Percentiles rank a stretch among this genome's conserved stretches.
Conservation (phyloP, 2,797 vertebrate genomes). For the Mus minutoides region DNA sequence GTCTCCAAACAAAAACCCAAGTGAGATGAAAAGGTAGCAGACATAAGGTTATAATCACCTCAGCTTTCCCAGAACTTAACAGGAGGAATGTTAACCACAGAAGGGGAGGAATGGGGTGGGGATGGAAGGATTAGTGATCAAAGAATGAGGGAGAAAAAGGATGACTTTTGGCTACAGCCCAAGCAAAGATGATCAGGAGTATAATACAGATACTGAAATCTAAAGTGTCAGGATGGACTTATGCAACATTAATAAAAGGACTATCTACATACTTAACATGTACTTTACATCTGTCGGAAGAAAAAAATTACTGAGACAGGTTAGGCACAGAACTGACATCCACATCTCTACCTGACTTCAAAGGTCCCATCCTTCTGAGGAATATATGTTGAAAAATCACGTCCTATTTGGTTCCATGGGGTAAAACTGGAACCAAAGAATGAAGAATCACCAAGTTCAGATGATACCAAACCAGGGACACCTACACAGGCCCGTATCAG, state of each 20-base stretch:
- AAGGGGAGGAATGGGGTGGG: accelerated
- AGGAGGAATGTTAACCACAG: not conserved
- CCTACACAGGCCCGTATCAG: not conserved
- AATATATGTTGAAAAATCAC: not conserved
- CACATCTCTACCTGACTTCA: not conserved
- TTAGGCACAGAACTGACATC: not conserved
- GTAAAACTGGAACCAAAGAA: not conserved
- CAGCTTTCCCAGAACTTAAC: slow-evolving; percentile 33
- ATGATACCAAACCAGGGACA: not conserved
- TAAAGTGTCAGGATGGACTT: not conserved
- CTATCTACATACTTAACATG: not conserved
- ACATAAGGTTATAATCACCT: not conserved
- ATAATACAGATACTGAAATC: not conserved
- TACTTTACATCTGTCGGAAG: not conserved
- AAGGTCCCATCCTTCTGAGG: slow-evolving; percentile 14
- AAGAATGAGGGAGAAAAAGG: not conserved
- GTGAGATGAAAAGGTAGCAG: not conserved
- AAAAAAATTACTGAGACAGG: not conserved
- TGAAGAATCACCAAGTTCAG: not conserved
- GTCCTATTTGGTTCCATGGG: not conserved
- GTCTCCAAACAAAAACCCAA: not conserved
- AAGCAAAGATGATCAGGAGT: not conserved
- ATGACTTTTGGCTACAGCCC: not conserved
- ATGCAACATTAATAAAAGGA: not conserved
- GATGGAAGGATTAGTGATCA: not conserved